These are phyloP conservation scores for Stegodyphus mimosarum DNA, from an alignment of 1,140 invertebrate species.

Conservation along the genomic window DNA sequence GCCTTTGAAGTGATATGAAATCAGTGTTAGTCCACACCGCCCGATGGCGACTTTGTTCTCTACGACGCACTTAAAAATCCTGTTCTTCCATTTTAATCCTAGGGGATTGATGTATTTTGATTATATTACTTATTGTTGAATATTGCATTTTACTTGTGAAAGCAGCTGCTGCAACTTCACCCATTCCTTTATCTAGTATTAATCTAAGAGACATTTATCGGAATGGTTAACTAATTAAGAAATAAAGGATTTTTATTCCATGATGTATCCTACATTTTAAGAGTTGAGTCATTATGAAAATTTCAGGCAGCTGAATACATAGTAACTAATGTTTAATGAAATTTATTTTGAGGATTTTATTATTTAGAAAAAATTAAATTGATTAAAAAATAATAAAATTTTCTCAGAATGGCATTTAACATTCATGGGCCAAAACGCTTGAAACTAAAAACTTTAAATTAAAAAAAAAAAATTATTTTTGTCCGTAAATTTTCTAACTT, in stretches of 20 bases:
- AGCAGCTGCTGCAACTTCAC: neutral
- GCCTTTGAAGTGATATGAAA: neutral
- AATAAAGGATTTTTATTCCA: neutral
- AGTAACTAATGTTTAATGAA: neutral
- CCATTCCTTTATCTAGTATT: neutral
- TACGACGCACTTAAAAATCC: constrained; percentile 54
- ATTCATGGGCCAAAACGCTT: too few species aligned
- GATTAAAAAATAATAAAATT: too few species aligned
- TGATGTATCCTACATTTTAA: neutral
- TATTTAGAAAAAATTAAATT: too few species aligned
- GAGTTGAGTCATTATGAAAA: neutral
- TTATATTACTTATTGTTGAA: neutral
- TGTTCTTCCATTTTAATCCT: constrained; percentile 49
- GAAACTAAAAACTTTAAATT: too few species aligned
- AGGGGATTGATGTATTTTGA: neutral
- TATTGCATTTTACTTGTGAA: neutral
- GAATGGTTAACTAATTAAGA: neutral
- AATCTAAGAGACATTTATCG: neutral
- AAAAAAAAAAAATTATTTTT: too few species aligned
- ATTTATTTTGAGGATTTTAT: too few species aligned
- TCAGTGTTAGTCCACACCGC: neutral
- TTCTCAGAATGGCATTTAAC: too few species aligned
- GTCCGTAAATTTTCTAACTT: too few species aligned
- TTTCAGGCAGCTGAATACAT: neutral
- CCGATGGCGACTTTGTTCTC: neutral